Evolutionary conservation across 2,797 vertebrate species (phyloP).

Genomic region (Pangasius sanitwongsei): DNA sequence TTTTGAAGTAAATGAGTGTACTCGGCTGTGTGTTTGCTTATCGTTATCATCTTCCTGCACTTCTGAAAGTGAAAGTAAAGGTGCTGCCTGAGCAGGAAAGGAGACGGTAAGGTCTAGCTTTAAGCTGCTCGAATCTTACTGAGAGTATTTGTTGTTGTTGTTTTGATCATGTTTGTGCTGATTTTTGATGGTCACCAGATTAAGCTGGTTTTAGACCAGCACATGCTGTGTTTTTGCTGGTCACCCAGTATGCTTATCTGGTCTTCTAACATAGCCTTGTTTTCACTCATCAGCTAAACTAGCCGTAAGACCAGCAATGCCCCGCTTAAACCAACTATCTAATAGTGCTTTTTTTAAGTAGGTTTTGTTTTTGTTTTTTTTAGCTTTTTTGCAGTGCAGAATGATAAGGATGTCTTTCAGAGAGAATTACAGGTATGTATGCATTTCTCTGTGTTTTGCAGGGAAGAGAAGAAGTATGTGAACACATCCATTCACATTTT

Average conservation of each 20-base stretch:
- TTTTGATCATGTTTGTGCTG: neutral
- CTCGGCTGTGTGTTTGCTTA: neutral
- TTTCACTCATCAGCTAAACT: neutral
- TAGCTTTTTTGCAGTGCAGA: neutral
- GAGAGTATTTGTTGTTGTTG: neutral
- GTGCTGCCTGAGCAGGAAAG: neutral
- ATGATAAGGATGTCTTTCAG: neutral
- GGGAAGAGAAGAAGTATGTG: neutral
- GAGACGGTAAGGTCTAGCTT: neutral
- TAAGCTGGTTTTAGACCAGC: neutral
- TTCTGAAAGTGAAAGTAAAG: conserved; percentile 39
- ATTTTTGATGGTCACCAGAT: neutral
- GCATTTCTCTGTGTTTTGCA: neutral
- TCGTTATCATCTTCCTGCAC: neutral
- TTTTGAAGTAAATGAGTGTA: neutral
- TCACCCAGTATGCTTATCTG: neutral
- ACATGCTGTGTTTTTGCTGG: neutral
- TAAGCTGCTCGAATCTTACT: neutral
- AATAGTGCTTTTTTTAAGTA: neutral
- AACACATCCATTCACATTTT: neutral
- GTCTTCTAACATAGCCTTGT: neutral
- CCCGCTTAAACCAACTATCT: neutral
- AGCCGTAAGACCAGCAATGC: neutral
- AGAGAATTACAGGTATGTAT: neutral
- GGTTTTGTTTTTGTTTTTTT: neutral